Conservation (phyloP, 2,888 invertebrate species). For the Sarcophaga subvicina region DNA sequence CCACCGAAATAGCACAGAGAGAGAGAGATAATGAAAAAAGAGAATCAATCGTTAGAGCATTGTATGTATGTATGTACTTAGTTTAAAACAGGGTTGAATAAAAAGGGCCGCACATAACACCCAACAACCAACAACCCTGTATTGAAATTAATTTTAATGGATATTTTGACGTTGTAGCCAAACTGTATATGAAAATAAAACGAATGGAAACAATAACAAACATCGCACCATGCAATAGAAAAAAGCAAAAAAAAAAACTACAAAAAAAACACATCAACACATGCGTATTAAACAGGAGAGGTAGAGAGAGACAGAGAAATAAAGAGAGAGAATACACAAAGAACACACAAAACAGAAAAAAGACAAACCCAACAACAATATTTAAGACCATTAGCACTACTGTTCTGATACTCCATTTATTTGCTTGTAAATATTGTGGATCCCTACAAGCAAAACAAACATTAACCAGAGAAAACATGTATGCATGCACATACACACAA, state of each 20-base stretch:
- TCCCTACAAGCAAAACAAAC: conserved; percentile 65
- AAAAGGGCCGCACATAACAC: conserved; percentile 63
- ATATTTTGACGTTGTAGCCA: conserved; percentile 80
- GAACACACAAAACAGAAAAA: conserved; percentile 23
- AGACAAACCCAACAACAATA: not conserved
- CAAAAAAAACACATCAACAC: conserved; percentile 33
- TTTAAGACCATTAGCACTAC: not conserved
- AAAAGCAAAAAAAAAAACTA: not conserved
- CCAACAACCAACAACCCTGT: conserved; percentile 73
- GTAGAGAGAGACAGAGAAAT: not conserved
- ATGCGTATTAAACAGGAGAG: conserved; percentile 22
- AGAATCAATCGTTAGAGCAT: too few species aligned
- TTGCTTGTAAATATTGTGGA: conserved; percentile 74
- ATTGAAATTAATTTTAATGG: conserved; percentile 79
- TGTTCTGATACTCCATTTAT: conserved; percentile 71
- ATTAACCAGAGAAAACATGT: conserved; percentile 10
- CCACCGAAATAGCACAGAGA: too few species aligned
- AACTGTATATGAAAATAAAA: conserved; percentile 75
- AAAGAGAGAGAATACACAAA: not conserved
- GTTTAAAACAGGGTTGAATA: not conserved
- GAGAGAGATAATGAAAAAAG: too few species aligned
- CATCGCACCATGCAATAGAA: not conserved
- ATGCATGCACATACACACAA: conserved; percentile 16
- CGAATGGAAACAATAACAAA: conserved; percentile 70
- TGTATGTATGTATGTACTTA: too few species aligned